A percentile compares a stretch with the other conserved stretches of the same genome.
Conservation (phyloP, 2,113 vertebrate species). For the Cheilinus undulatus region DNA sequence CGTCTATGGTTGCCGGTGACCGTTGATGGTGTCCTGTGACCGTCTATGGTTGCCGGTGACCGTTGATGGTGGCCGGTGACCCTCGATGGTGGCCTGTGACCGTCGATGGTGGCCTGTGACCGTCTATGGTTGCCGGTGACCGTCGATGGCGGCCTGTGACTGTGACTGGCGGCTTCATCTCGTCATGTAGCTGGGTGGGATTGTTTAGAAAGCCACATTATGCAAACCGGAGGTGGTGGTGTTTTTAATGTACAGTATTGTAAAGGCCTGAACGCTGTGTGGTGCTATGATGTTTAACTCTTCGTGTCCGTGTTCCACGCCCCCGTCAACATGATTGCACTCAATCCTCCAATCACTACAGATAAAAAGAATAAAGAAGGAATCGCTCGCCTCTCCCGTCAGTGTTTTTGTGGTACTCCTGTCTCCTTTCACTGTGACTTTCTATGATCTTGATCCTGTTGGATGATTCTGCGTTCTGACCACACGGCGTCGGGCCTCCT, state of each 20-base stretch:
- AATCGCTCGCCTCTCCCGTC: conserved; percentile 85
- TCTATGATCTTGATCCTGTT: conserved; percentile 80
- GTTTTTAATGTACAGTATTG: conserved; percentile 92
- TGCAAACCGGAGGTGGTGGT: conserved; percentile 86
- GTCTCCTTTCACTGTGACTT: conserved; percentile 86
- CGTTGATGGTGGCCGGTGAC: no score
- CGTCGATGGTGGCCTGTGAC: no score
- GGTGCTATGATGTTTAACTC: conserved; percentile 93
- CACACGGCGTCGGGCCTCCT: conserved; percentile 94
- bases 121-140: no score
- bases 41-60: no score
- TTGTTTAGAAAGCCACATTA: conserved; percentile 93
- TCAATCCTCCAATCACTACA: conserved; percentile 94
- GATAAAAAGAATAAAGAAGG: conserved; percentile 71
- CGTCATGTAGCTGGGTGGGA: conserved; percentile 58
- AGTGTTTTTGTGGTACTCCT: conserved; percentile 86
- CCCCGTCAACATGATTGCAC: conserved; percentile 97
- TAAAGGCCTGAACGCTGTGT: conserved; percentile 96
- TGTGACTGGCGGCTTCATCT: not conserved
- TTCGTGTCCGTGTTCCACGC: conserved; percentile 93
- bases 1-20: no score
- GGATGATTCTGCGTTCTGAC: conserved; percentile 85
- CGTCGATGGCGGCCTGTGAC: not conserved
- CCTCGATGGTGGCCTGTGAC: no score
- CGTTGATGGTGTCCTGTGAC: no score